Evolutionary conservation across 2,113 vertebrate species (phyloP).

Genomic region (Galeopterus variegatus): DNA sequence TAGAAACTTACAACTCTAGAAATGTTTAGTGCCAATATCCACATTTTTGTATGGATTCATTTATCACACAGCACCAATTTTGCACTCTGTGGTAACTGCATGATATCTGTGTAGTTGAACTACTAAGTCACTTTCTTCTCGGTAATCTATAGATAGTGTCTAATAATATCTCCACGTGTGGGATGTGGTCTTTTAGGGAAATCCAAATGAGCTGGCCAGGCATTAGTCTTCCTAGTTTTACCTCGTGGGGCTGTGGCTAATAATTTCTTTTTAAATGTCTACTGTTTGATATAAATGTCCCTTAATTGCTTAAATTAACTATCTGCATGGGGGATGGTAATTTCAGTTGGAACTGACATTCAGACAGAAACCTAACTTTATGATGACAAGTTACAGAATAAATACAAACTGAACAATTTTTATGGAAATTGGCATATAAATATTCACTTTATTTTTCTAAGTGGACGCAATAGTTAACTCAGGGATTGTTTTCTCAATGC

Average conservation of each 20-base stretch:
- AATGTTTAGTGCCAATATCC: not conserved
- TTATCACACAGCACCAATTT: not conserved
- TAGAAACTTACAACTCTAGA: not conserved
- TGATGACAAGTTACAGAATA: conserved; percentile 4
- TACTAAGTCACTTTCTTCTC: not conserved
- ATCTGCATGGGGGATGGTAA: not conserved
- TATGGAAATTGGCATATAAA: not conserved
- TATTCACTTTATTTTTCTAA: not conserved
- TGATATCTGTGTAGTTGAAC: not conserved
- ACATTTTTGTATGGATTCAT: not conserved
- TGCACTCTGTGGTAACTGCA: not conserved
- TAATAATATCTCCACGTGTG: not conserved
- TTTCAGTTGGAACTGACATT: not conserved
- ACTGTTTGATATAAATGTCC: not conserved
- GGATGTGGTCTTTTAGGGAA: not conserved
- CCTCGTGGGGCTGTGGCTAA: not conserved
- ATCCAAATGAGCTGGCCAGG: not conserved
- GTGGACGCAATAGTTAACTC: not conserved
- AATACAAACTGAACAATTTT: not conserved
- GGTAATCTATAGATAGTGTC: not conserved
- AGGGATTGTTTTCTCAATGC: not conserved
- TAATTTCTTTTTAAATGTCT: not conserved
- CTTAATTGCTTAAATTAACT: not conserved
- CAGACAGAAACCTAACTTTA: not conserved
- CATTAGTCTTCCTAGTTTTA: not conserved